Conservation (phyloP, 2,888 invertebrate genomes). For the Papilio demoleus region DNA sequence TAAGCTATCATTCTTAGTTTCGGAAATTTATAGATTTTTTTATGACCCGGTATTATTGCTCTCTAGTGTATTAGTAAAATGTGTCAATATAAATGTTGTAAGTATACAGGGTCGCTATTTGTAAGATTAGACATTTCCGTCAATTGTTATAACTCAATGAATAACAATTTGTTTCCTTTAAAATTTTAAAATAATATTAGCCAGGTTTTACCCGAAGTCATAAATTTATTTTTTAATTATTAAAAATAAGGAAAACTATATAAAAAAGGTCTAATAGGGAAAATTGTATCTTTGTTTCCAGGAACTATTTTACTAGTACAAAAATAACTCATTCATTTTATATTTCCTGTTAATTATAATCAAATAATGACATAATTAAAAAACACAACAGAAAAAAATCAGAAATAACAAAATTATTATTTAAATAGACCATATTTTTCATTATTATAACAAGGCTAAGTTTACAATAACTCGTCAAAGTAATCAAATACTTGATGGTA, state of each 20-base stretch:
- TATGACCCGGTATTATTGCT: no score
- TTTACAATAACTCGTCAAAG: no score
- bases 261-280: neutral
- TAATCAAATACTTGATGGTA: no score
- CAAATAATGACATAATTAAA: neutral
- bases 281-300: neutral
- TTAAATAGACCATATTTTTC: neutral
- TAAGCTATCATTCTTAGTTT: no score
- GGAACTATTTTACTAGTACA: neutral
- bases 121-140: no score
- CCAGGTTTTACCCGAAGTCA: slow-evolving; percentile 6
- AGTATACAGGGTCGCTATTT: no score
- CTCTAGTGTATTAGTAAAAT: no score
- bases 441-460: no score
- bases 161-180: neutral
- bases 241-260: neutral
- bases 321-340: slow-evolving; percentile 1
- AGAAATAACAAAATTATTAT: neutral
- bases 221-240: neutral
- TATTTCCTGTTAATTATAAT: neutral
- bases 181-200: slow-evolving; percentile 6
- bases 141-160: neutral
- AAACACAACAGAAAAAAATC: neutral
- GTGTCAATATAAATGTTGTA: no score
- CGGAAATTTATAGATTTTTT: no score